Evolutionary conservation across 2,113 vertebrate species (phyloP), one percentile per base, ranked within the genome.

Genomic region (Eurypyga helias): DNA sequence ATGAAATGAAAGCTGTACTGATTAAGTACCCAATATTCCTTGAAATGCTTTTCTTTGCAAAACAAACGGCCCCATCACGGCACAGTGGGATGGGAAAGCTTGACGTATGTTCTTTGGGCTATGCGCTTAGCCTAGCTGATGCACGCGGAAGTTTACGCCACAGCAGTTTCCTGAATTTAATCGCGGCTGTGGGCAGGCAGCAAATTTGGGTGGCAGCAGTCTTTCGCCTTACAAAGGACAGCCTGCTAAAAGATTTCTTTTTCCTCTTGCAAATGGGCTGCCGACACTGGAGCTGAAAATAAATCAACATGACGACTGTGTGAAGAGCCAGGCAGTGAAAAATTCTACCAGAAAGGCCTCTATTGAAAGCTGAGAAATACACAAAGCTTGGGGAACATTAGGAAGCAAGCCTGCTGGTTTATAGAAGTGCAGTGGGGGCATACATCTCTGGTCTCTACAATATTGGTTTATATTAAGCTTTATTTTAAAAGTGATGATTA

Each of bases 401-500:
- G 83, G 86, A 96, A 93, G 71, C 58, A 88, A 92, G 80, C 79
- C 61, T 94, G 73, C 67, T 96, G 93, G 76, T 93, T 93, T 93
- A 91, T 3, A 83, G 58, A 95, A 91, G 66, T 72, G 64, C 85
- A 86, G 64, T 38, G 60, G 88, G 83, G 75, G 38, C 78, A 85
- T 57, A 64, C 33, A 90, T 90, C 83, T 91, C 90, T 91, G 70
- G 83, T 78, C 36, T 70, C 62, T 81, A 81, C 48, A 93, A 91
- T 66, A 96, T 29, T 69, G 58, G 77, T 93, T 96, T 96, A 87
- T 95, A 89, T 52, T 89, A 94, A 87, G 70, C 89, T 93, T 92
- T 93, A 73, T 93, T 97, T 95, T 87, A 93, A 93, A 83, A 93
- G 70, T 36, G 77, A 96, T 93, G 90, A 96, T 97, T 96, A 94